These are phyloP conservation scores for Rutilus rutilus DNA, from an alignment of 2,113 vertebrate species.

Conservation along the genomic window DNA sequence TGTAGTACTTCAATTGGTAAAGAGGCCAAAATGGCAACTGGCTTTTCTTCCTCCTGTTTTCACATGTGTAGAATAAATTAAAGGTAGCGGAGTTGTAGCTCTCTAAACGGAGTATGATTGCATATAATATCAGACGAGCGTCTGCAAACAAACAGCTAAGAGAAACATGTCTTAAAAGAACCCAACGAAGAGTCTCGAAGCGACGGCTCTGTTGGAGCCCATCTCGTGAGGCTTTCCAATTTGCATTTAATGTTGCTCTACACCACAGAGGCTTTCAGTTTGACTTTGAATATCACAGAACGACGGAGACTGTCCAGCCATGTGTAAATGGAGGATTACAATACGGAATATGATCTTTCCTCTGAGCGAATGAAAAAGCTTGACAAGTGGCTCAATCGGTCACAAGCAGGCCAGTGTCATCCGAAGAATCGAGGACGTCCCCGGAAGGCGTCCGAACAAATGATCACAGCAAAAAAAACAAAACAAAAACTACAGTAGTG, in stretches of 20 bases:
- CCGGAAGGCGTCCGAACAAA: neutral
- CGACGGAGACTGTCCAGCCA: neutral
- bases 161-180: slow-evolving; percentile 23
- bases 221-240: slow-evolving; percentile 53
- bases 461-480: slow-evolving; percentile 34
- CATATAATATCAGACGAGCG: slow-evolving; percentile 59
- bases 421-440: slow-evolving; percentile 26
- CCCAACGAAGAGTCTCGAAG: slow-evolving; percentile 4
- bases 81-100: slow-evolving; percentile 53
- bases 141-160: slow-evolving; percentile 52
- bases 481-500: slow-evolving; percentile 42
- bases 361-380: neutral
- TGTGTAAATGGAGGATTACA: slow-evolving; percentile 12
- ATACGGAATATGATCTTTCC: slow-evolving; percentile 1
- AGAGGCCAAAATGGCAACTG: slow-evolving; percentile 54
- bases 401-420: slow-evolving; percentile 31
- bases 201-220: neutral
- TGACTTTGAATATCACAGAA: slow-evolving; percentile 55
- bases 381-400: neutral
- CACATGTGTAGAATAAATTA: slow-evolving; percentile 47
- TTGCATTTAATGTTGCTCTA: slow-evolving; percentile 69
- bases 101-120: slow-evolving; percentile 55
- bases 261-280: slow-evolving; percentile 60
- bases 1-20: slow-evolving; percentile 39
- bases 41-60: slow-evolving; percentile 57